Evolutionary conservation across 2,797 vertebrate species (phyloP).

Genomic region (Neopelma chrysocephalum): DNA sequence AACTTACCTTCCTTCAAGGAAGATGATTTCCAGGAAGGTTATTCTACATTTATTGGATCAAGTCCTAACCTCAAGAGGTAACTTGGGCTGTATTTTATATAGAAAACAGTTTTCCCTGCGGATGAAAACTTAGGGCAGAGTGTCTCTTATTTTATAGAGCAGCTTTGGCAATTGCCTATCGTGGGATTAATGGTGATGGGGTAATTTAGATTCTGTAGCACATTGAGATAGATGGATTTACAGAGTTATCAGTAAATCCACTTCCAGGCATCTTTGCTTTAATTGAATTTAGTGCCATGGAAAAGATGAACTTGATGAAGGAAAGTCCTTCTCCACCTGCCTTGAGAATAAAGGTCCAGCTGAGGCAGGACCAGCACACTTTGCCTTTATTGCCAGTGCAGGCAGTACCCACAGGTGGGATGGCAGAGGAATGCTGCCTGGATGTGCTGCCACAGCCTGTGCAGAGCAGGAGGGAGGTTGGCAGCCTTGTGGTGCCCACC

Average conservation of each 20-base stretch:
- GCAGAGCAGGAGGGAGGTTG: neutral
- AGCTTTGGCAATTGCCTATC: constrained; percentile 3
- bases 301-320: neutral
- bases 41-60: neutral
- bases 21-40: neutral
- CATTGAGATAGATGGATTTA: neutral
- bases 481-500: neutral
- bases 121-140: constrained; percentile 5
- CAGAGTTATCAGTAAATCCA: constrained; percentile 5
- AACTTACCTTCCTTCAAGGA: neutral
- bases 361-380: neutral
- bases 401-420: neutral
- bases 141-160: neutral
- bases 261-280: neutral
- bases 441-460: neutral
- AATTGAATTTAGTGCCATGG: neutral
- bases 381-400: neutral
- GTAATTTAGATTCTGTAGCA: constrained; percentile 42
- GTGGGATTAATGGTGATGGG: constrained; percentile 23
- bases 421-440: neutral
- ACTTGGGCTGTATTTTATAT: neutral
- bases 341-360: neutral
- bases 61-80: neutral
- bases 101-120: constrained; percentile 21
- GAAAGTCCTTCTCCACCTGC: neutral